Evolutionary conservation across 2,113 vertebrate species (phyloP), one percentile per base, ranked within the genome.

Genomic region (Leptocoma aspasia): DNA sequence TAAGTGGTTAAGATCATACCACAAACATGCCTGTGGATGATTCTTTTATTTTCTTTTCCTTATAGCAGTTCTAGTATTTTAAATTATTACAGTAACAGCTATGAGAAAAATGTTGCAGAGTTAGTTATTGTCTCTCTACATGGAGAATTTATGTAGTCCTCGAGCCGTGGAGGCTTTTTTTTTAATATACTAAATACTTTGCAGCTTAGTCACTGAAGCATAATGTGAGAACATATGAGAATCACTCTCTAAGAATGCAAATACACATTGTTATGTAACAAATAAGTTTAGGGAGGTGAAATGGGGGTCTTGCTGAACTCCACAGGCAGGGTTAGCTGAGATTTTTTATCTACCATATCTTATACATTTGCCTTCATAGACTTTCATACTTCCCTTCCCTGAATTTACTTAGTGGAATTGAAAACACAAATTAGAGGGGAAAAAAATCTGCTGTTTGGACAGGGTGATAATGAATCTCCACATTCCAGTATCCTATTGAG

Each of bases 171-270:
- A 82, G 47, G 35, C 1, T 49, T 60, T 96, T 96, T n/a, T 89
- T 66, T 88, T 57, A 71, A 45, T 90, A 52, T 37, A 77, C 9
- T 39, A 89, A 93, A 94, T 89, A 92, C 90, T 92, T 87, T 94
- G 18, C 52, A 80, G 42, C 41, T 96, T 97, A 96, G 94, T 95
- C 94, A 94, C 72, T 79, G 47, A 64, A 42, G 61, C 57, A 86
- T 95, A 95, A 93, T 81, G 47, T 96, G 65, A 95, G 73, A 84
- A 81, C 28, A 31, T 24, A 76, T 31, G 27, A 57, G 54, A 81
- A 82, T 95, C 80, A 91, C 23, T 65, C 39, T 57, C 24, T 42
- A 81, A 94, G 89, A 94, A 84, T 77, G 10, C 31, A 96, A 88
- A 91, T n/a, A 24, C 31, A 76, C 42, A 72, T 84, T 76, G 65